Percentiles rank a stretch among this genome's conserved stretches.
These are phyloP conservation scores for Meliscaeva auricollis DNA, from an alignment of 2,888 invertebrate genomes.

Conservation along the genomic window DNA sequence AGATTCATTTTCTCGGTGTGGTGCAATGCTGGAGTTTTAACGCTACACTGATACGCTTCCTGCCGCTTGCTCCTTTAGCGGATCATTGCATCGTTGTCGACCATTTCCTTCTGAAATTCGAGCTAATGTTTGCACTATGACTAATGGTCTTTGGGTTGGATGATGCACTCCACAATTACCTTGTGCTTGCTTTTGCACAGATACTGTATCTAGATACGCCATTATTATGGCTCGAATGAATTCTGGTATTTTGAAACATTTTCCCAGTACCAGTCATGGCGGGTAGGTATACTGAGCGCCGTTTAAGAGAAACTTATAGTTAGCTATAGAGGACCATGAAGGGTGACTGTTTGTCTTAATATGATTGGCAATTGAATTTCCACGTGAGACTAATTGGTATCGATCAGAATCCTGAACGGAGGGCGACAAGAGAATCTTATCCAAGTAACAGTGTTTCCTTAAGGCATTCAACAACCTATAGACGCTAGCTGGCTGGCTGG, in stretches of 20 bases:
- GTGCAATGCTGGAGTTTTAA: conserved; percentile 70
- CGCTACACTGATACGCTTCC: conserved; percentile 78
- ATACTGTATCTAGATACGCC: conserved; percentile 41
- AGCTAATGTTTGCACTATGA: conserved; percentile 76
- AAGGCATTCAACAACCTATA: conserved; percentile 34
- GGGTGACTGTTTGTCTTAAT: conserved; percentile 76
- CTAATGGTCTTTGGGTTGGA: conserved; percentile 72
- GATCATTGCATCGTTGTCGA: conserved; percentile 35
- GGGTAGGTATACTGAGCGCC: background rate
- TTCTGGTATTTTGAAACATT: conserved; percentile 22
- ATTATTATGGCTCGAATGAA: conserved; percentile 42
- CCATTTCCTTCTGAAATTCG: conserved; percentile 72
- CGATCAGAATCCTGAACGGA: conserved; percentile 59
- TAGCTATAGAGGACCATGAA: conserved; percentile 48
- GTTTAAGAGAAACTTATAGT: background rate
- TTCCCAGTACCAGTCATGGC: conserved; percentile 1
- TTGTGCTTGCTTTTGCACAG: conserved; percentile 25
- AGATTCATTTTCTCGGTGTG: conserved; percentile 54
- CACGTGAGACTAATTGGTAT: conserved; percentile 74
- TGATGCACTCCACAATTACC: conserved; percentile 70
- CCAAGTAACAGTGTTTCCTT: conserved; percentile 8
- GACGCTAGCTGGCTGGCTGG: conserved; percentile 10
- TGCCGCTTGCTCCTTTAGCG: conserved; percentile 77
- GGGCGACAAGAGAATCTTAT: conserved; percentile 32
- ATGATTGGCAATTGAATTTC: conserved; percentile 75